phyloP scores from a whole-genome alignment of 1,140 invertebrate genomes.

The Asbolus verrucosus region DNA sequence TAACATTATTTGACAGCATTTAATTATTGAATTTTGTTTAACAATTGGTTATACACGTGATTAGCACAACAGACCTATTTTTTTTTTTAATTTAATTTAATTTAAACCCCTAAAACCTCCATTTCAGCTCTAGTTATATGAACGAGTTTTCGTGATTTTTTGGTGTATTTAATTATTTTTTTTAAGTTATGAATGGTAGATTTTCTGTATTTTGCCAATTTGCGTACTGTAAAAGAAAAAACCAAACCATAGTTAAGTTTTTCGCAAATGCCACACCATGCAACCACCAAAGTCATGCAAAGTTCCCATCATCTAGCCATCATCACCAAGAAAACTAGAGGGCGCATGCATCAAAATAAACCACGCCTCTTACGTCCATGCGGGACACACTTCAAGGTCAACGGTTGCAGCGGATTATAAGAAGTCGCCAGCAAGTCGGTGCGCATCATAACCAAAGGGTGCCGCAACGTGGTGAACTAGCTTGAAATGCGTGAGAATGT shows the following conservation, averaged over 20 bases:
- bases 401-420: too few species aligned
- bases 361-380: too few species aligned
- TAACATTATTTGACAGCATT: slow-evolving; percentile 24
- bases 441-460: not conserved
- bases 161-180: slow-evolving; percentile 37
- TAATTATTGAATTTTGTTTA: slow-evolving; percentile 17
- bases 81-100: not conserved
- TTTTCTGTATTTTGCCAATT: slow-evolving; percentile 25
- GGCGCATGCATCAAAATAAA: too few species aligned
- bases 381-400: not conserved
- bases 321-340: too few species aligned
- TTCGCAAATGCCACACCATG: slow-evolving; percentile 5
- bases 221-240: slow-evolving; percentile 36
- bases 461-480: not conserved
- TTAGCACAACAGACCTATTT: slow-evolving; percentile 31
- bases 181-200: slow-evolving; percentile 24
- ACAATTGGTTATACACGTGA: slow-evolving; percentile 37
- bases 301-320: too few species aligned
- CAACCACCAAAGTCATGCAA: slow-evolving; percentile 11
- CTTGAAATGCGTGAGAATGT: slow-evolving; percentile 31
- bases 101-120: slow-evolving; percentile 22
- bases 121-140: slow-evolving; percentile 24
- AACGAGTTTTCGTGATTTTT: slow-evolving; percentile 33
- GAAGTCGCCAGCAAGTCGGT: too few species aligned
- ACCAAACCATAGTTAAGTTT: slow-evolving; percentile 15